A percentile compares a stretch with the other conserved stretches of the same genome.
Evolutionary conservation across 2,797 vertebrate species (phyloP).

Genomic region (Poeciliopsis gracilis): DNA sequence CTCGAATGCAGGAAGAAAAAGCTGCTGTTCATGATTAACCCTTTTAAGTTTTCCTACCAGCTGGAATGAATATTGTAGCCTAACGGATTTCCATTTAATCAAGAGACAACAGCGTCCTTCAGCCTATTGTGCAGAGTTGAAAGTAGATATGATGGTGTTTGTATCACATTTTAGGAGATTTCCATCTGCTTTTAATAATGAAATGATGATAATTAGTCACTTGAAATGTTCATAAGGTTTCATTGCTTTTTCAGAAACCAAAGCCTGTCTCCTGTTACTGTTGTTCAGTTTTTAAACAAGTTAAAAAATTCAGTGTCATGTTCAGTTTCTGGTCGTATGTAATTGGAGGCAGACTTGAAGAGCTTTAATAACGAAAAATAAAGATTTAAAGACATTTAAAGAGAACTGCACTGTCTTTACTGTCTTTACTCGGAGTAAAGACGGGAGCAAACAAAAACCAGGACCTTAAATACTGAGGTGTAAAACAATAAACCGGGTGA

Average conservation of each 20-base stretch:
- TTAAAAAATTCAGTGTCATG: background rate
- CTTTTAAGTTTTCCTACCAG: constrained; percentile 3
- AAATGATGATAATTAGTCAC: background rate
- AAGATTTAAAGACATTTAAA: background rate
- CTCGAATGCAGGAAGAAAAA: constrained; percentile 12
- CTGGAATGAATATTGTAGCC: background rate
- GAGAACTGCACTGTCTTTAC: background rate
- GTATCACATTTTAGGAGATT: background rate
- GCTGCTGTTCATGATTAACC: constrained; percentile 27
- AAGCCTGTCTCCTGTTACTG: background rate
- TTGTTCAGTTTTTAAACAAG: background rate
- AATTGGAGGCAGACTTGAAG: background rate
- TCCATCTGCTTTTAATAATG: background rate
- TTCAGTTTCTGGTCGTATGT: background rate
- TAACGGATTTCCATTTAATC: background rate
- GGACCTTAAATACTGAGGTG: background rate
- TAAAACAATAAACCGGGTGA: background rate
- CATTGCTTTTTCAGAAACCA: background rate
- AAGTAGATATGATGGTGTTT: background rate
- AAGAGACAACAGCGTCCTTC: background rate
- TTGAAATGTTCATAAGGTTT: background rate
- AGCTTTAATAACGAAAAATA: background rate
- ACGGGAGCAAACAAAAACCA: background rate
- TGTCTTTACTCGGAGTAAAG: background rate
- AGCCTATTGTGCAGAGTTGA: background rate